Percentiles rank a stretch among this genome's conserved stretches.
Evolutionary conservation across 2,797 vertebrate genomes (phyloP).

Genomic region (Spondyliosoma cantharus): DNA sequence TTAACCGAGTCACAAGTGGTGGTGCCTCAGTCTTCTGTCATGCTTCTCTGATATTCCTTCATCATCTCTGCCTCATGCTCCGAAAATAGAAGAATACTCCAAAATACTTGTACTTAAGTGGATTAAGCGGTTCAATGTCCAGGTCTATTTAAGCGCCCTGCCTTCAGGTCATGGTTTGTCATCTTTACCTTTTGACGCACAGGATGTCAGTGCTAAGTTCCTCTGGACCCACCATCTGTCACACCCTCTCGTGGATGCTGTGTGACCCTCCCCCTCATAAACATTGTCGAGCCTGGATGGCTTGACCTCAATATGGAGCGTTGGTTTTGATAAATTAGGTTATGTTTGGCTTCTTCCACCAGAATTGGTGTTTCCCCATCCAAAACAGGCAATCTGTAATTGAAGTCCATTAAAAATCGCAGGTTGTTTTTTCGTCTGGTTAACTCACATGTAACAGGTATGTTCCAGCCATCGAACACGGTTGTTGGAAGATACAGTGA

Average conservation of each 20-base stretch:
- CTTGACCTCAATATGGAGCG: conserved; percentile 78
- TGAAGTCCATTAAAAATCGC: background rate
- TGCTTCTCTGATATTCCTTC: background rate
- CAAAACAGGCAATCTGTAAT: background rate
- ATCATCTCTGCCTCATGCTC: background rate
- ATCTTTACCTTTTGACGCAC: conserved; percentile 59
- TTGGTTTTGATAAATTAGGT: conserved; percentile 67
- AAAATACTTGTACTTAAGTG: background rate
- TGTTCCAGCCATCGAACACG: background rate
- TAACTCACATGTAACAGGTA: background rate
- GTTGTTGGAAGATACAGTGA: conserved; percentile 13
- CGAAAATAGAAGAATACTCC: too few relatives aligned
- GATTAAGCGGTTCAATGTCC: background rate
- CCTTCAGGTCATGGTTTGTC: conserved; percentile 20
- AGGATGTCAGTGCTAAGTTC: conserved; percentile 29
- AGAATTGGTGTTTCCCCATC: background rate
- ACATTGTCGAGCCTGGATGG: conserved; percentile 67
- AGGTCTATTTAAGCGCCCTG: background rate
- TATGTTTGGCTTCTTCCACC: conserved; percentile 44
- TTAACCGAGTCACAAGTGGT: background rate
- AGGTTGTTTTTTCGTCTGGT: conserved; percentile 4
- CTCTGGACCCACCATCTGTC: conserved; percentile 77
- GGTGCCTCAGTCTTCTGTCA: background rate
- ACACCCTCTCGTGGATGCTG: conserved; percentile 56
- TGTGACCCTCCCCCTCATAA: conserved; percentile 64